These are phyloP conservation scores for Cetoscarus ocellatus DNA, from an alignment of 2,797 vertebrate species.

Conservation along the genomic window DNA sequence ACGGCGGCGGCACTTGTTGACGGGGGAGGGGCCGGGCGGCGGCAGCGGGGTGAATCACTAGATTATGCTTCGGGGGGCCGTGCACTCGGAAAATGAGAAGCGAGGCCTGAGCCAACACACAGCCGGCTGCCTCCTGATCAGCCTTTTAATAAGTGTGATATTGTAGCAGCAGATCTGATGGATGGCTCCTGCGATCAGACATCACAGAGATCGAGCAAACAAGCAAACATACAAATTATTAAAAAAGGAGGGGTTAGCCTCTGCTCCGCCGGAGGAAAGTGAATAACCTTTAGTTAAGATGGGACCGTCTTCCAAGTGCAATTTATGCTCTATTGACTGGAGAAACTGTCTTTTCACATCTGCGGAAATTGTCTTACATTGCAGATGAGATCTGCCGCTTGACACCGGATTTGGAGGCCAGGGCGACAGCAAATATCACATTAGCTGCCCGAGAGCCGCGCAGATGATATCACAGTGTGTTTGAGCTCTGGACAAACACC, in stretches of 20 bases:
- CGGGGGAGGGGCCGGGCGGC: constrained; percentile 17
- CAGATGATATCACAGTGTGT: constrained; percentile 90
- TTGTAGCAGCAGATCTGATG: constrained; percentile 90
- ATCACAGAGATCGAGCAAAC: constrained; percentile 91
- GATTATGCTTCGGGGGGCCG: constrained; percentile 79
- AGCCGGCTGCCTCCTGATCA: constrained; percentile 82
- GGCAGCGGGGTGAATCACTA: constrained; percentile 78
- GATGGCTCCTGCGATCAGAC: constrained; percentile 89
- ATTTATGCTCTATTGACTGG: constrained; percentile 98
- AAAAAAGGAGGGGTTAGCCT: constrained; percentile 90
- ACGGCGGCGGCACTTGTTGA: constrained; percentile 86
- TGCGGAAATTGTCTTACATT: constrained; percentile 97
- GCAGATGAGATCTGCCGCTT: constrained; percentile 94
- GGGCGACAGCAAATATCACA: constrained; percentile 89
- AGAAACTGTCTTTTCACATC: constrained; percentile 92
- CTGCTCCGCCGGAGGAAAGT: constrained; percentile 79
- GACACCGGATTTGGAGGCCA: constrained; percentile 85
- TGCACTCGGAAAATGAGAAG: constrained; percentile 87
- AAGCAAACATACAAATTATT: constrained; percentile 98
- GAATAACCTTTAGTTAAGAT: constrained; percentile 92
- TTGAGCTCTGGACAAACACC: constrained; percentile 75
- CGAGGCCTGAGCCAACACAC: constrained; percentile 79
- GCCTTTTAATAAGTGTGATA: constrained; percentile 94
- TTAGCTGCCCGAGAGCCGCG: constrained; percentile 83
- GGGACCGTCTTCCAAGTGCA: constrained; percentile 92